Base-by-base conservation (phyloP, 2,888 invertebrate species). In the Ormyrus pomaceus region DNA sequence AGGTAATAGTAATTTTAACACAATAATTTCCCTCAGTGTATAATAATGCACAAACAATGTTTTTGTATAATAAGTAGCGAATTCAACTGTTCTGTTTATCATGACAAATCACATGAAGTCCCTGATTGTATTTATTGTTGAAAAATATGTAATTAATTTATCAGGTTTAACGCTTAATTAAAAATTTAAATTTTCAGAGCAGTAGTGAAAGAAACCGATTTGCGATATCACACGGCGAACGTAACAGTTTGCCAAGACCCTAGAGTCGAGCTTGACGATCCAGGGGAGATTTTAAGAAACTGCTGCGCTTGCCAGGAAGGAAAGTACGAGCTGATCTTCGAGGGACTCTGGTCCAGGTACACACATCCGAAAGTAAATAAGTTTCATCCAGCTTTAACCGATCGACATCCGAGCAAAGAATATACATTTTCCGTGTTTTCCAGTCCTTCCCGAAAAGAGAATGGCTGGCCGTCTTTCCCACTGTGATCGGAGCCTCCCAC, bases 221-320 rank as follows among this genome's bases (percentile, higher is more conserved):
- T 75, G 4, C 48, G 80, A n/a, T 82, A 80, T 71, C 79, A 82
- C 19, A 62, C n/a, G 1, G 66, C 75, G 5, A 82, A 82, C 11
- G 5, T 66, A 34, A 82, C 82, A 48, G 92, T 98, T 71, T 98
- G 98, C 88, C 96, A 95, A 87, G 93, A 94, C 91, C 95, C 93
- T 84, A 93, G 92, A 84, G 93, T 92, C 83, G 92, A 92, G 72
- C 92, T 93, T 74, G 92, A 92, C n/a, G 91, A 91, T 81, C 92
- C 89, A 71, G 92, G 90, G 51, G 92, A 91, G 5, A 85, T 87
- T 4, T 91, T 92, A 76, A 66, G 82, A 0, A 93, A 94, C 83
- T 98, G 98, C 90, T 98, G 98, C 91, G 97, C 98, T 7, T 98
- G 98, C 89, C 98, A 98, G 87, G 97, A 98, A 88, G 99, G 99